Conservation (phyloP, 2,888 invertebrate genomes). For the Abscondita cerata region DNA sequence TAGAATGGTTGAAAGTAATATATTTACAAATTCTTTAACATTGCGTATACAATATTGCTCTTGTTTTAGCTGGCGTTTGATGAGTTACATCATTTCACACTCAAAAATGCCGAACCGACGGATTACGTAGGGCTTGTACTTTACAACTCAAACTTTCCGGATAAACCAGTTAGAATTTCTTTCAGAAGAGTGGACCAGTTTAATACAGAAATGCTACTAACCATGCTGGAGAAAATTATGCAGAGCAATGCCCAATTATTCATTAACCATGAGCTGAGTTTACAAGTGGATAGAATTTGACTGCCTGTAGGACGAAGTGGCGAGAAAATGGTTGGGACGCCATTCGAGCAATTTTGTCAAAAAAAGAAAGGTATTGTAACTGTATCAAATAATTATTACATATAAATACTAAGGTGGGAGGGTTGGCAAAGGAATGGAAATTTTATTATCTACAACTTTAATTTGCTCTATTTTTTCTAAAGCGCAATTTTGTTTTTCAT, state of each 20-base stretch:
- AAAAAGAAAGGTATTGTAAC: neutral
- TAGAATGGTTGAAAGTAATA: too few relatives aligned
- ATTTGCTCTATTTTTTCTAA: too few relatives aligned
- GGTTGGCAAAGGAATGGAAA: too few relatives aligned
- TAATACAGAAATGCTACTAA: neutral
- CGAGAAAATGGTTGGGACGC: neutral
- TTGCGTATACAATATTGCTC: too few relatives aligned
- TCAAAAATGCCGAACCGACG: neutral
- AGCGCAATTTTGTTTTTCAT: too few relatives aligned
- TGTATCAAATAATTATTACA: neutral
- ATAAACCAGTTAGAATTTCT: neutral
- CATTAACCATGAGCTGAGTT: neutral
- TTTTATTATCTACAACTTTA: too few relatives aligned
- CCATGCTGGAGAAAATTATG: constrained; percentile 4
- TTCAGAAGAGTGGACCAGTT: neutral
- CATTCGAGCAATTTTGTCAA: neutral
- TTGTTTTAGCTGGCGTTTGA: too few relatives aligned
- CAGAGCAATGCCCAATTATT: constrained; percentile 9
- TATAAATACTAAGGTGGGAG: too few relatives aligned
- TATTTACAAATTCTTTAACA: too few relatives aligned
- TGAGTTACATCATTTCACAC: too few relatives aligned
- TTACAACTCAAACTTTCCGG: neutral
- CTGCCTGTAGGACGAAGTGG: constrained; percentile 2
- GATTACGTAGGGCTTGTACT: neutral
- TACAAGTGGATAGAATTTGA: neutral